A percentile compares a stretch with the other conserved stretches of the same genome.
Evolutionary conservation across 2,113 vertebrate species (phyloP).

Genomic region (Progne subis): DNA sequence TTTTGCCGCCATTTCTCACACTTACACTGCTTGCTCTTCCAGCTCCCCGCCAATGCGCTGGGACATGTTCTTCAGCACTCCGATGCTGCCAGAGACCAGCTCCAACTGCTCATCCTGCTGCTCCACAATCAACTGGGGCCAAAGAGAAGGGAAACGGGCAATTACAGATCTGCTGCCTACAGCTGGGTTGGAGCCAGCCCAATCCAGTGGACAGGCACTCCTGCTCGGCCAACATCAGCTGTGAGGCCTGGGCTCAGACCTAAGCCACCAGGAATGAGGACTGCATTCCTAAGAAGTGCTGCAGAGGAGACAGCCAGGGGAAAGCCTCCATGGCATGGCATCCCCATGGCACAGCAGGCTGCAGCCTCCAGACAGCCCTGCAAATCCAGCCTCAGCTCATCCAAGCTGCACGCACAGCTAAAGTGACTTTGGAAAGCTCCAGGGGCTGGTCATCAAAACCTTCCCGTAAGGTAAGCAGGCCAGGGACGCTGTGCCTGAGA

Average conservation of each 20-base stretch:
- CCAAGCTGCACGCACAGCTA: neutral
- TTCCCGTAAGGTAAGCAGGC: neutral
- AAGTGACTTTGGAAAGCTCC: neutral
- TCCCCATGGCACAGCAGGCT: neutral
- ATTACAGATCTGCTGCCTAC: slow-evolving; percentile 35
- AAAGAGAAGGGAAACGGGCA: slow-evolving; percentile 35
- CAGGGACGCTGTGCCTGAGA: neutral
- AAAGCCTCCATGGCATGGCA: neutral
- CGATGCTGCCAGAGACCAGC: slow-evolving; percentile 96
- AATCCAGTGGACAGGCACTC: neutral
- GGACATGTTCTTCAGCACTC: slow-evolving; percentile 98
- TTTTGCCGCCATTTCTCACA: neutral
- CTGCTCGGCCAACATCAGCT: slow-evolving; percentile 19
- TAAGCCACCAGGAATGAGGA: slow-evolving; percentile 1
- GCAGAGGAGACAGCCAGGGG: neutral
- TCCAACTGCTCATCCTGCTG: slow-evolving; percentile 97
- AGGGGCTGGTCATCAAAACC: neutral
- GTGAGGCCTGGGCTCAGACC: slow-evolving; percentile 33
- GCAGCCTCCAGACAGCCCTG: neutral
- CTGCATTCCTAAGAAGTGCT: neutral
- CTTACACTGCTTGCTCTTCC: slow-evolving; percentile 97
- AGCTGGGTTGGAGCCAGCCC: neutral
- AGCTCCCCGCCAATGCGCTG: slow-evolving; percentile 95
- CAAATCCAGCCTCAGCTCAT: neutral
- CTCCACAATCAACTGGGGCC: slow-evolving; percentile 87